These are phyloP conservation scores for Antidorcas marsupialis DNA, from an alignment of 2,113 vertebrate species.

Conservation along the genomic window DNA sequence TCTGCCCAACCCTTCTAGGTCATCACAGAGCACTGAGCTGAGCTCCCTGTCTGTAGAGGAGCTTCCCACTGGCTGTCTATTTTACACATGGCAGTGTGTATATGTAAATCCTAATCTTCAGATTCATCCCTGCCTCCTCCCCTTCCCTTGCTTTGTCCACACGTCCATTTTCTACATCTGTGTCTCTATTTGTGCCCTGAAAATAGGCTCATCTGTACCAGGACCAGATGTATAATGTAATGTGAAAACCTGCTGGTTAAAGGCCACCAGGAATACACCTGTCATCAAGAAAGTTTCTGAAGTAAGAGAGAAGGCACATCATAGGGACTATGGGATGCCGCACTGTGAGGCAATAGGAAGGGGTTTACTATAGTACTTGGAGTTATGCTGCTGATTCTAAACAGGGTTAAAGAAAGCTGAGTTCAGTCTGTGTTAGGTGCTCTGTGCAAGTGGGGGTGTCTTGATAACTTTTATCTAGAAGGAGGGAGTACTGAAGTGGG, in stretches of 20 bases:
- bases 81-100: not conserved
- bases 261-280: not conserved
- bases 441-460: not conserved
- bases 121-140: not conserved
- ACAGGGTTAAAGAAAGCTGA: not conserved
- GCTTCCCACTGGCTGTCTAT: not conserved
- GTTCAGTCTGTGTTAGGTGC: not conserved
- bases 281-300: not conserved
- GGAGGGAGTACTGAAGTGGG: too few species aligned
- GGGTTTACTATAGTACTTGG: not conserved
- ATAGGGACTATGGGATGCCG: not conserved
- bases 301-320: not conserved
- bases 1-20: not conserved
- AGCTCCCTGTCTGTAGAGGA: not conserved
- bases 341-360: not conserved
- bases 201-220: not conserved
- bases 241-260: not conserved
- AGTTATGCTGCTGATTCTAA: not conserved
- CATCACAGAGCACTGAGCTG: not conserved
- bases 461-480: not conserved
- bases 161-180: not conserved
- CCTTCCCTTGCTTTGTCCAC: not conserved
- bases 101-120: not conserved
- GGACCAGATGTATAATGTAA: not conserved
- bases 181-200: not conserved